A percentile compares a stretch with the other conserved stretches of the same genome.
Conservation (phyloP, 2,113 vertebrate species). For the Lepus europaeus region DNA sequence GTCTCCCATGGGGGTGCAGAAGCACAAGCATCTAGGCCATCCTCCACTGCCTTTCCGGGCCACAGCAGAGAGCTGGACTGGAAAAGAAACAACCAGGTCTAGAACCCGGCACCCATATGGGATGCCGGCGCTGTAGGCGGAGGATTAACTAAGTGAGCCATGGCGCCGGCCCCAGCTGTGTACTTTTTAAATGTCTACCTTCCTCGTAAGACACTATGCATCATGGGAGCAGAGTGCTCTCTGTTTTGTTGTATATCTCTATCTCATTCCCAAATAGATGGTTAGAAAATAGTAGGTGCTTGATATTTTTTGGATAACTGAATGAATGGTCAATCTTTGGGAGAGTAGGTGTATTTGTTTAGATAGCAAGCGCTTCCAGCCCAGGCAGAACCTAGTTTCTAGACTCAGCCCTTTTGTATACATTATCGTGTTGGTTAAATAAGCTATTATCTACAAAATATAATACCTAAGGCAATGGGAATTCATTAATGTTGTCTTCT, state of each 20-base stretch:
- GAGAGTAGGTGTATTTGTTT: constrained; percentile 7
- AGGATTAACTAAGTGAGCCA: no score
- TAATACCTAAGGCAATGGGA: background rate
- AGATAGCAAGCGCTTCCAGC: background rate
- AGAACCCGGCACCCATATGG: no score
- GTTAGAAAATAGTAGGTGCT: constrained; percentile 8
- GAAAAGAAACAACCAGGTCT: no score
- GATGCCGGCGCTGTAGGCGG: no score
- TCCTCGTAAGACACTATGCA: background rate
- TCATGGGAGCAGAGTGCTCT: background rate
- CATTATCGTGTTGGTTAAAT: constrained; percentile 33
- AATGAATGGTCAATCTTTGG: background rate
- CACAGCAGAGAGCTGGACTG: no score
- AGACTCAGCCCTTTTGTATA: background rate
- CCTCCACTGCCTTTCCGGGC: no score
- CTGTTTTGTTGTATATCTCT: constrained; percentile 12
- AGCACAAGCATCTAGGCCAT: no score
- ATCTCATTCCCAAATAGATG: background rate
- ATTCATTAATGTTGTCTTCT: constrained; percentile 10
- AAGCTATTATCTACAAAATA: constrained; percentile 26
- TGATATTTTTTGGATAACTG: background rate
- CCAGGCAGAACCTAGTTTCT: constrained; percentile 6
- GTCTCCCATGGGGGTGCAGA: no score
- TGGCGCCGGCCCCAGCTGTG: background rate
- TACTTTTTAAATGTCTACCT: background rate